Evolutionary conservation across 2,113 vertebrate species (phyloP), one percentile per base, ranked within the genome.

Genomic region (Archilochus colubris): DNA sequence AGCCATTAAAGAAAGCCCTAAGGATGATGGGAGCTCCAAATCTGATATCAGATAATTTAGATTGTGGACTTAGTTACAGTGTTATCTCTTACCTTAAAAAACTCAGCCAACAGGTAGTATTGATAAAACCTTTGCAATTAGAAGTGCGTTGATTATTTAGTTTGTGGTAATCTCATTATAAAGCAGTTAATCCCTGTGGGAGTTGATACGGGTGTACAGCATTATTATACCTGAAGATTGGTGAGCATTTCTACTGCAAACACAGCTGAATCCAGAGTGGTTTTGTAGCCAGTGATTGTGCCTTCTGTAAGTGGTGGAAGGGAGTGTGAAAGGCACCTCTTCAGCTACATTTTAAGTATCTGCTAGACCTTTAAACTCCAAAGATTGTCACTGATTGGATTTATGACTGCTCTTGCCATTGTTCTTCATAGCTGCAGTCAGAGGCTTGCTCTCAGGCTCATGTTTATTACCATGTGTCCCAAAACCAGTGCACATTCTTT

Each of bases 21-120:
- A 98, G 98, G 97, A 98, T 98, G 98, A 98, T 98, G 98, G 98
- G 98, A 97, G 98, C 98, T 98, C 98, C 98, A 97, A 98, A 98
- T 97, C 97, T 98, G 97, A 98, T 98, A 97, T 98, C 98, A 97
- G 98, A 98, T 97, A 98, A 98, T 98, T 98, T 98, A 97, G 98
- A 98, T 97, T 98, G 98, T 98, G 98, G 98, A 98, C 98, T 98
- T 97, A 98, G 98, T 98, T 98, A 98, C 97, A 98, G 98, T 98
- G 98, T 98, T 97, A 98, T 98, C 98, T 98, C 98, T 97, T 98
- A 98, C 98, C 98, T 98, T 98, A 98, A 98, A 98, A 98, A 98
- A 98, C 98, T 98, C 97, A 98, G 98, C 97, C 98, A 98, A 97
- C 98, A 98, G 98, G 98, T 98, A 98, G 97, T 98, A 98, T 98